Evolutionary conservation across 2,888 invertebrate genomes (phyloP).

Genomic region (Apotomis betuletana): DNA sequence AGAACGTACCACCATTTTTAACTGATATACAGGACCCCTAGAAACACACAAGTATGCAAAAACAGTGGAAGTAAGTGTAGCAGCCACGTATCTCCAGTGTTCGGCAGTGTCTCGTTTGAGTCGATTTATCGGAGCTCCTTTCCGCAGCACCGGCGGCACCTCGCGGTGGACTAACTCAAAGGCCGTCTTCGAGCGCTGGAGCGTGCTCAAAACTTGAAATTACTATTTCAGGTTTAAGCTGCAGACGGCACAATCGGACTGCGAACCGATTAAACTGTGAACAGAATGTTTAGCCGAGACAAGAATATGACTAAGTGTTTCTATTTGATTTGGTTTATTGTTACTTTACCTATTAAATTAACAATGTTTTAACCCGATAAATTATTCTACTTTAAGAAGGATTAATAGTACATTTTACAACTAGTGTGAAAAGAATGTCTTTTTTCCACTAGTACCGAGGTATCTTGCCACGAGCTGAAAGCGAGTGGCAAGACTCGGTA

Average conservation of each 20-base stretch:
- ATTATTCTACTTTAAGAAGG: too few species aligned
- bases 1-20: too few species aligned
- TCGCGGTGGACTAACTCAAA: conserved; percentile 10
- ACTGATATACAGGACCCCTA: too few species aligned
- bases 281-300: not conserved
- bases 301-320: not conserved
- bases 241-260: not conserved
- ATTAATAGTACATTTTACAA: too few species aligned
- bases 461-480: too few species aligned
- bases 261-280: not conserved
- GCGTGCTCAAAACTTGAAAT: conserved; percentile 1
- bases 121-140: conserved; percentile 9
- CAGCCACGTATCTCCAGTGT: not conserved
- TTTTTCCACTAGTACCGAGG: too few species aligned
- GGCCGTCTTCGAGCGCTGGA: conserved; percentile 4
- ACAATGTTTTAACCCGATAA: too few species aligned
- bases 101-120: not conserved
- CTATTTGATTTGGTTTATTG: too few species aligned
- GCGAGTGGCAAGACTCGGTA: too few species aligned
- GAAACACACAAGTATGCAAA: too few species aligned
- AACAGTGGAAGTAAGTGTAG: not conserved
- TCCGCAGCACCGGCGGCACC: not conserved
- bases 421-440: too few species aligned
- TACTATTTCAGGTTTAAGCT: conserved; percentile 9
- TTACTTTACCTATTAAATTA: too few species aligned